phyloP scores from a whole-genome alignment of 2,888 invertebrate genomes.

The Cacoxenus indagator region DNA sequence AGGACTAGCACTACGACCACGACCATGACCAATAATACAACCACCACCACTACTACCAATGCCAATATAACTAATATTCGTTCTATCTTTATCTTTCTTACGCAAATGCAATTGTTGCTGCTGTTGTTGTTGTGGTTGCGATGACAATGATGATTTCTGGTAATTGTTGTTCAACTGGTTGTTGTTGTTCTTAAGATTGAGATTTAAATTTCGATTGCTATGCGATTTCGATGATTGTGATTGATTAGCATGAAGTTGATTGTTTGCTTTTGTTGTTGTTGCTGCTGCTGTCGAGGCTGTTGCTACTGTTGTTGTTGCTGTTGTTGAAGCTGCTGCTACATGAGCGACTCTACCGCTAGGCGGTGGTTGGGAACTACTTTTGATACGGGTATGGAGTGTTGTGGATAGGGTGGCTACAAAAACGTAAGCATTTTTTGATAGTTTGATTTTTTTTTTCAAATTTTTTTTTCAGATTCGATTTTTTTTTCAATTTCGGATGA shows the following conservation, averaged over 20 bases:
- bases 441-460: conserved; percentile 34
- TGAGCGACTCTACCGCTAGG: conserved; percentile 70
- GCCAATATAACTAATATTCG: conserved; percentile 58
- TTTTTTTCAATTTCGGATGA: conserved; percentile 38
- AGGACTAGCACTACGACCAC: conserved; percentile 44
- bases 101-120: conserved; percentile 58
- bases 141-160: conserved; percentile 43
- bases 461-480: conserved; percentile 31
- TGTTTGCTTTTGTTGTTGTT: conserved; percentile 43
- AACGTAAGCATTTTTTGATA: conserved; percentile 55
- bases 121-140: conserved; percentile 38
- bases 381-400: conserved; percentile 80
- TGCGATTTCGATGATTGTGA: conserved; percentile 60
- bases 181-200: conserved; percentile 24
- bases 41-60: conserved; percentile 41
- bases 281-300: conserved; percentile 41
- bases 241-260: conserved; percentile 62
- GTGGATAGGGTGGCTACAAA: conserved; percentile 83
- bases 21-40: conserved; percentile 45
- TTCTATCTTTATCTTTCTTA: conserved; percentile 68
- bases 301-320: conserved; percentile 37
- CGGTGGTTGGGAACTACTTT: conserved; percentile 76
- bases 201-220: conserved; percentile 9
- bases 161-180: conserved; percentile 24
- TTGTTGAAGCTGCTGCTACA: conserved; percentile 58